These are phyloP conservation scores for Holothuria leucospilota DNA, from an alignment of 53 echinoderm and acorn worm species.

Conservation along the genomic window DNA sequence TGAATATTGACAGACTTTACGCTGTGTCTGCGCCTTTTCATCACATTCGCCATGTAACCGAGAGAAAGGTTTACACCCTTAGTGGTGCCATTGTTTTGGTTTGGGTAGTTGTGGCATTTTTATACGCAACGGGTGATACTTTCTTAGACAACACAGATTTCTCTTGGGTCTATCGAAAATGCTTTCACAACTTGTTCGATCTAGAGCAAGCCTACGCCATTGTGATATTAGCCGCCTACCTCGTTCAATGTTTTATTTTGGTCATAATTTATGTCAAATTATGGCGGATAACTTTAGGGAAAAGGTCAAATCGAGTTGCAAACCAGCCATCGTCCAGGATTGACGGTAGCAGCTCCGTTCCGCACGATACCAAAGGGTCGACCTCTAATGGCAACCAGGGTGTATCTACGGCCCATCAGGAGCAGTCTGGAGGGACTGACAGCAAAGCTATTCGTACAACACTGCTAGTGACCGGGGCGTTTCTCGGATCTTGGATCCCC, in stretches of 20 bases:
- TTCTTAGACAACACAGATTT: conserved; percentile 18
- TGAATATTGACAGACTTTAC: conserved; percentile 25
- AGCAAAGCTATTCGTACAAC: conserved; percentile 46
- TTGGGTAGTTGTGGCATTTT: neutral
- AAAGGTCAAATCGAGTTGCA: neutral
- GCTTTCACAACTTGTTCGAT: neutral
- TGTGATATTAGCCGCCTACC: neutral
- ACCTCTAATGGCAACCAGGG: neutral
- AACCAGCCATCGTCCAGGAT: neutral
- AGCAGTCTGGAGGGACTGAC: neutral
- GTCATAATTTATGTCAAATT: conserved; percentile 34
- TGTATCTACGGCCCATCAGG: neutral
- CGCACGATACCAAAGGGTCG: neutral
- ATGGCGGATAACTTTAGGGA: conserved; percentile 22
- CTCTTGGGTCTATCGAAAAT: conserved; percentile 44
- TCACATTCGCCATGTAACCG: conserved; percentile 24
- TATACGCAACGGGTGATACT: neutral
- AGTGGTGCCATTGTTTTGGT: neutral
- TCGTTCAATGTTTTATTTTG: conserved; percentile 1
- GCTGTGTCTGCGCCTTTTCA: conserved; percentile 38
- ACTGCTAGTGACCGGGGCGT: conserved; percentile 24
- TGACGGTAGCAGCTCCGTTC: neutral
- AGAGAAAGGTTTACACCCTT: neutral
- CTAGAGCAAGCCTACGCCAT: conserved; percentile 40
- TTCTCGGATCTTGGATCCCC: conserved; percentile 36